These are phyloP conservation scores for Maconellicoccus hirsutus DNA, from an alignment of 1,140 invertebrate species.

Conservation along the genomic window DNA sequence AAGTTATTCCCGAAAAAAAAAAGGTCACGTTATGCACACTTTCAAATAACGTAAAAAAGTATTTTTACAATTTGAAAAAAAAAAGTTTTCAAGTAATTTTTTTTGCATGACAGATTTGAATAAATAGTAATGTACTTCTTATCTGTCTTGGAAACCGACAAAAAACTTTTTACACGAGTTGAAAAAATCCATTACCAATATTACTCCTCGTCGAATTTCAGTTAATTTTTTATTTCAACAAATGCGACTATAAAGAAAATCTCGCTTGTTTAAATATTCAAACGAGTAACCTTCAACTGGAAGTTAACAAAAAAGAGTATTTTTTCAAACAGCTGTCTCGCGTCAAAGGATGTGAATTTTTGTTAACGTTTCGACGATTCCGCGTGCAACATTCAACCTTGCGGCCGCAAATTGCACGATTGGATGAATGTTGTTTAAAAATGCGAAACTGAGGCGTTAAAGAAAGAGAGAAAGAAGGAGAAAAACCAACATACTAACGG, in stretches of 20 bases:
- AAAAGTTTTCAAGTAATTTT: too few relatives aligned
- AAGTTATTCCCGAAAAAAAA: too few relatives aligned
- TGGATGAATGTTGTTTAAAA: background rate
- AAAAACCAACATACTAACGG: too few relatives aligned
- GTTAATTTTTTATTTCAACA: conserved; percentile 1
- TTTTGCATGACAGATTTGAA: too few relatives aligned
- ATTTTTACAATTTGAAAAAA: too few relatives aligned
- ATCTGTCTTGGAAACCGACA: too few relatives aligned
- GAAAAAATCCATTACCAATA: conserved; percentile 9
- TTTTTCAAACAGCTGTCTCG: background rate
- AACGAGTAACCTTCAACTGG: background rate
- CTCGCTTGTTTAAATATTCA: background rate
- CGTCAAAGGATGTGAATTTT: background rate
- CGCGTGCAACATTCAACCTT: background rate
- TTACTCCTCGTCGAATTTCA: background rate
- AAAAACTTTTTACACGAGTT: background rate
- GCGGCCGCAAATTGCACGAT: background rate
- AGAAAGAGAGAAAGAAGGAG: too few relatives aligned
- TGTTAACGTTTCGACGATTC: background rate
- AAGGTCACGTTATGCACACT: too few relatives aligned
- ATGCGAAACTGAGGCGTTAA: background rate
- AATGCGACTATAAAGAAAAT: background rate
- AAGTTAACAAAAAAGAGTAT: background rate
- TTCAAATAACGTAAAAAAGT: too few relatives aligned
- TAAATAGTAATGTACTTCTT: too few relatives aligned